Evolutionary conservation across 2,797 vertebrate genomes (phyloP), one percentile per base, ranked within the genome.

Genomic region (Xiphorhynchus erythropygius): DNA sequence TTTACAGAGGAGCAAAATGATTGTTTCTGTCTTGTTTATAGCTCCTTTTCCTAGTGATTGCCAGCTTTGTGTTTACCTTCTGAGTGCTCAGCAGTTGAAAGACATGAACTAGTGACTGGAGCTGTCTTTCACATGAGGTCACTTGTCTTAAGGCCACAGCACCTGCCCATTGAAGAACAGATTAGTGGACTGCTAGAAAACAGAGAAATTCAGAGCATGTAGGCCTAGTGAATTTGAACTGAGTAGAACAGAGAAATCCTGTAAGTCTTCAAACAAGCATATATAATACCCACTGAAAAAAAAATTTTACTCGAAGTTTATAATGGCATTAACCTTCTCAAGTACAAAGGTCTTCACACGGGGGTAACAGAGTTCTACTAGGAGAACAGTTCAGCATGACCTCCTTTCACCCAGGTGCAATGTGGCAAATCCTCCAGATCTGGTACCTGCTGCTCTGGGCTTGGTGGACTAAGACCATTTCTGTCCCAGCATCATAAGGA

Each of bases 401-500:
- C 80, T 95, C 75, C 79, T 67, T 50, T 17, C 25, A 50, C 49
- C 25, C 49, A 56, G 5, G 11, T 50, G 47, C 68, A 77, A 47
- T 3, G 18, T 41, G 32, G 75, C 83, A 94, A 92, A 96, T 84
- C 71, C 89, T 81, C 47, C 28, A 15, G 41, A 49, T 37, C 13
- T 86, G 83, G 63, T 76, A 92, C 69, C 62, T 73, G 30, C 42
- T 44, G 18, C 35, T n/a, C 21, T n/a, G 18, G 33, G 4, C 16
- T 46, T 69, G 46, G 82, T 86, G 80, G 78, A 89, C 63, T 89
- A 80, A 87, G 71, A 86, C 47, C 39, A 16, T 60, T 94, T 78
- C 78, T 92, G 62, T 52, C 44, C 39, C 35, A 12, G 59, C 7
- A 7, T 85, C 27, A 9, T 94, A 95, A 96, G 97, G 84, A 96